phyloP scores from a whole-genome alignment of 2,888 invertebrate genomes.

The Scaptomyza parva region DNA sequence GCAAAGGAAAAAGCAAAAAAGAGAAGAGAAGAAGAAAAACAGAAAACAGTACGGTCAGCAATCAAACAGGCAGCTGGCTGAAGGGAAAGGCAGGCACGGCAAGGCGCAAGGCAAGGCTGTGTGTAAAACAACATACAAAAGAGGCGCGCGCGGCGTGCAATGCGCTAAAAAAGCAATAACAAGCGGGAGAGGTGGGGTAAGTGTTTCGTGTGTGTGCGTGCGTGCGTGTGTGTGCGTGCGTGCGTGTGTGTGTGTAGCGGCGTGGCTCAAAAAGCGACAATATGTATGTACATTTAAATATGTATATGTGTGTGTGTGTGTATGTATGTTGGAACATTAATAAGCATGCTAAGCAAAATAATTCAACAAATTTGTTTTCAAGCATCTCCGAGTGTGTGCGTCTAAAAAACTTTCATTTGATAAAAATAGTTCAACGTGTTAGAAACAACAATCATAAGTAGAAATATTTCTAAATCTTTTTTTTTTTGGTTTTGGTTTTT shows the following conservation, averaged over 20 bases:
- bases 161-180: constrained; percentile 58
- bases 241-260: constrained; percentile 13
- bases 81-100: too few species aligned
- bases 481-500: constrained; percentile 2
- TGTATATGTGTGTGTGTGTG: constrained; percentile 3
- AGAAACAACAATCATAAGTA: background rate
- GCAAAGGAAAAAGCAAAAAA: constrained; percentile 34
- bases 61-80: constrained; percentile 43
- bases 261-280: constrained; percentile 36
- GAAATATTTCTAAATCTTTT: constrained; percentile 2
- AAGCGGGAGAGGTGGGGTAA: constrained; percentile 37
- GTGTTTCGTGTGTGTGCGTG: constrained; percentile 7
- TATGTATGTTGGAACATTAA: constrained; percentile 3
- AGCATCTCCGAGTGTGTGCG: too few species aligned
- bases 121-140: constrained; percentile 41
- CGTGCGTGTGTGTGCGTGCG: background rate
- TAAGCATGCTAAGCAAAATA: background rate
- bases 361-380: background rate
- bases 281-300: constrained; percentile 8
- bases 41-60: constrained; percentile 32
- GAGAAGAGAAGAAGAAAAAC: constrained; percentile 24
- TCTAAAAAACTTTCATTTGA: background rate
- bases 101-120: constrained; percentile 39
- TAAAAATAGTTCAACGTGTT: constrained; percentile 19
- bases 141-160: constrained; percentile 60